These are phyloP conservation scores for Rhinella marina DNA, from an alignment of 2,797 vertebrate genomes.

Conservation along the genomic window DNA sequence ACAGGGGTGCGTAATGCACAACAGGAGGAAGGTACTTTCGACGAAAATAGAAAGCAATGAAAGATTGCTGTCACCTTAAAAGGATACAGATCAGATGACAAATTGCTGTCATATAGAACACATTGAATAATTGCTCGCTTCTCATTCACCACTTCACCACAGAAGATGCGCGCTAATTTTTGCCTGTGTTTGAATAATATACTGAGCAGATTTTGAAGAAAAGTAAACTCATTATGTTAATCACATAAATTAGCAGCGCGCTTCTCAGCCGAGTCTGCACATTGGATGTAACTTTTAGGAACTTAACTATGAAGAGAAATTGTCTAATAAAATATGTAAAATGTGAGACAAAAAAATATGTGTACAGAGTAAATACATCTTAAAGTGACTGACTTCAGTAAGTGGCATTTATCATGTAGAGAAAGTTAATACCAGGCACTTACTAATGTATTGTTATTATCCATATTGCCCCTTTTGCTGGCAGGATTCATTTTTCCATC, in stretches of 20 bases:
- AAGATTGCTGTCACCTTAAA: constrained; percentile 57
- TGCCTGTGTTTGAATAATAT: constrained; percentile 29
- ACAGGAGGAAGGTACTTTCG: constrained; percentile 42
- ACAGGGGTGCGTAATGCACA: constrained; percentile 52
- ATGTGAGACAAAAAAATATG: not conserved
- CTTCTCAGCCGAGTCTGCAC: not conserved
- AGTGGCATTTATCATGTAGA: no score
- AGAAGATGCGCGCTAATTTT: constrained; percentile 3
- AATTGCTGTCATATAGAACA: constrained; percentile 42
- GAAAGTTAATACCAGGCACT: no score
- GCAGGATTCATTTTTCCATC: no score
- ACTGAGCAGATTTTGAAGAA: constrained; percentile 9
- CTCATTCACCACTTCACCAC: constrained; percentile 14
- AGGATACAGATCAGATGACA: constrained; percentile 45
- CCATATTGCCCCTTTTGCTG: no score
- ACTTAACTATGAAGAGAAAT: not conserved
- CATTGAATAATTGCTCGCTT: constrained; percentile 55
- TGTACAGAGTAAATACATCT: not conserved
- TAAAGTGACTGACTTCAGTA: not conserved
- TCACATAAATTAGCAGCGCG: constrained; percentile 6
- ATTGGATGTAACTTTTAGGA: not conserved
- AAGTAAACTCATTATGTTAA: constrained; percentile 16
- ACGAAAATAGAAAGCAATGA: constrained; percentile 55
- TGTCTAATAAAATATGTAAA: not conserved
- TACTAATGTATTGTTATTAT: no score